Evolutionary conservation across 2,113 vertebrate species (phyloP).

Genomic region (Panurus biarmicus): DNA sequence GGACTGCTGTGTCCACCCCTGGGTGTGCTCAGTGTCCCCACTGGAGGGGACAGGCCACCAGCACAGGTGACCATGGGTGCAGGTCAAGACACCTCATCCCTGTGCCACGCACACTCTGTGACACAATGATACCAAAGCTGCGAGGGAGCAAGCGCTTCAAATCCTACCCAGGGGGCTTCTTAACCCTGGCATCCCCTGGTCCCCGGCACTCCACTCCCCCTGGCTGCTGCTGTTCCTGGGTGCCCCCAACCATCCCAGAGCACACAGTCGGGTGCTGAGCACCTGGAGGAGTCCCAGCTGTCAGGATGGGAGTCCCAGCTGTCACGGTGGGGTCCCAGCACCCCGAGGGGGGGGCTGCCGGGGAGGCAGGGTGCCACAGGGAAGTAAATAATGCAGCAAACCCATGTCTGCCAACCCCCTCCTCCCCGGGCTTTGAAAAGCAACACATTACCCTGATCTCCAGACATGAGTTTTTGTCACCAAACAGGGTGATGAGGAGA

Average conservation of each 20-base stretch:
- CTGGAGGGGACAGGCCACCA: not conserved
- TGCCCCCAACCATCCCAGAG: not conserved
- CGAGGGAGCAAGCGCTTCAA: too few species aligned
- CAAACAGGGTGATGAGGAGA: constrained; percentile 59
- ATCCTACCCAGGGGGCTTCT: accelerated
- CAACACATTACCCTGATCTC: constrained; percentile 62
- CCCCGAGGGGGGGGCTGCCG: not conserved
- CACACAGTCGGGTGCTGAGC: not conserved
- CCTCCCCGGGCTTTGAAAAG: constrained; percentile 44
- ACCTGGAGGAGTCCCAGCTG: not conserved
- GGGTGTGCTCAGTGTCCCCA: not conserved
- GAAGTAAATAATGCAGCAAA: constrained; percentile 48
- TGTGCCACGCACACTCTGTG: accelerated
- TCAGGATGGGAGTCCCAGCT: not conserved
- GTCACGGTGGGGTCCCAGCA: not conserved
- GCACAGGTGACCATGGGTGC: not conserved
- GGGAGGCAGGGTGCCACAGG: not conserved
- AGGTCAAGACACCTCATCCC: not conserved
- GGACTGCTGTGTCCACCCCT: not conserved
- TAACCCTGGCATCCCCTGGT: not conserved
- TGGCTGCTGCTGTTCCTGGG: not conserved
- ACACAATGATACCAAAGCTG: not conserved
- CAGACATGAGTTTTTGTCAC: constrained; percentile 66
- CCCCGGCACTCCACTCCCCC: accelerated
- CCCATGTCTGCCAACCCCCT: constrained; percentile 13